These are phyloP conservation scores for Osmoderma eremita DNA, from an alignment of 2,888 invertebrate genomes.

Conservation along the genomic window DNA sequence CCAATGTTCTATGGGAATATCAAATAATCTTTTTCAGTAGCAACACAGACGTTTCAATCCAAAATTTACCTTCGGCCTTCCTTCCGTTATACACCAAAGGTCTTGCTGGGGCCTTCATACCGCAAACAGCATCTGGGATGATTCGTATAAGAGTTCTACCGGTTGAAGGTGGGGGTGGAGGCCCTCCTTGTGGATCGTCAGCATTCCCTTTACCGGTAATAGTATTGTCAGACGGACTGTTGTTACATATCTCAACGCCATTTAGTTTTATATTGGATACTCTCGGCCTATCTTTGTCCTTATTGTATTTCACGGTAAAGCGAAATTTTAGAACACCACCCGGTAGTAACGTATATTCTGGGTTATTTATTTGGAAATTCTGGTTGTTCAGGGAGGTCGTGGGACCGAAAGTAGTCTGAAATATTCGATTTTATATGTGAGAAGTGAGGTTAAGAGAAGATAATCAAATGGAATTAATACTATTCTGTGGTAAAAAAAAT, in stretches of 20 bases:
- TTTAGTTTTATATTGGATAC: constrained; percentile 68
- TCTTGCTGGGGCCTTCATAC: constrained; percentile 65
- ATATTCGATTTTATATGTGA: constrained; percentile 24
- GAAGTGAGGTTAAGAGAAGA: no score
- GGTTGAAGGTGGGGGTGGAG: background rate
- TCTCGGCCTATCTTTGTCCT: constrained; percentile 64
- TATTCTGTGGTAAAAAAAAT: no score
- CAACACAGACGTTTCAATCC: background rate
- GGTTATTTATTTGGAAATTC: constrained; percentile 68
- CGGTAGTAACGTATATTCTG: constrained; percentile 66
- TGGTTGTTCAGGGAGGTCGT: constrained; percentile 67
- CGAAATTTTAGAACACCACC: constrained; percentile 67
- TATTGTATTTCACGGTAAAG: constrained; percentile 71
- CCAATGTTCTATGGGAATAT: constrained; percentile 44
- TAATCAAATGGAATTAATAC: no score
- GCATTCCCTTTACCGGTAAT: background rate
- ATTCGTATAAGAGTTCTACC: background rate
- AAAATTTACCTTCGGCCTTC: constrained; percentile 66
- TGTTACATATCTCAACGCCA: constrained; percentile 67
- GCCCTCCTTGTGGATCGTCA: background rate
- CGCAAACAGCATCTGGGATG: constrained; percentile 52
- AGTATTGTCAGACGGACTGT: constrained; percentile 47
- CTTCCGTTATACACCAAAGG: constrained; percentile 71
- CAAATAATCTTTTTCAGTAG: background rate
- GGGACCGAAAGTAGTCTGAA: constrained; percentile 69